A percentile compares a stretch with the other conserved stretches of the same genome.
phyloP scores from a whole-genome alignment of 2,113 vertebrate species.

The Myrmecophaga tridactyla region DNA sequence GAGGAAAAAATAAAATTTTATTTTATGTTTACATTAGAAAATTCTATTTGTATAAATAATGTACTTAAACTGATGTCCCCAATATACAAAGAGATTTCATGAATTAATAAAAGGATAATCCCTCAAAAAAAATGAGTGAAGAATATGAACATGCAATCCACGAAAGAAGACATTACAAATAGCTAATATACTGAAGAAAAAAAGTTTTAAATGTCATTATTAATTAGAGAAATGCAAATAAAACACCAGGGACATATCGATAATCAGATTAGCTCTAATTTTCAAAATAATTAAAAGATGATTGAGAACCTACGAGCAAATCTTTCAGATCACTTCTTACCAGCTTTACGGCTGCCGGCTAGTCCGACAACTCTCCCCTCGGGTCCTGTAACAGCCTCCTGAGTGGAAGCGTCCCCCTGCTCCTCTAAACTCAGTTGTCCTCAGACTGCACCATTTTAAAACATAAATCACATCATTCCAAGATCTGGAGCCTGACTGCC shows the following conservation, averaged over 20 bases:
- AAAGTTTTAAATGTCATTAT: not conserved
- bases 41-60: not conserved
- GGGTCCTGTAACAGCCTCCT: not conserved
- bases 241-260: not conserved
- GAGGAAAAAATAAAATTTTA: not conserved
- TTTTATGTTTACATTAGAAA: not conserved
- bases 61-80: not conserved
- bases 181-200: not conserved
- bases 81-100: not conserved
- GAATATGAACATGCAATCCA: not conserved
- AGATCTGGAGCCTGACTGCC: not conserved
- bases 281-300: not conserved
- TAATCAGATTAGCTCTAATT: not conserved
- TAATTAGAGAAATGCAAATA: not conserved
- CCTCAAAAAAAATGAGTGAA: not conserved
- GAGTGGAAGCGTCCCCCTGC: not conserved
- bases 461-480: not conserved
- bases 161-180: not conserved
- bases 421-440: not conserved
- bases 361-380: not conserved
- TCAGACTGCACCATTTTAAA: not conserved
- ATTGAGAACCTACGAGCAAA: not conserved
- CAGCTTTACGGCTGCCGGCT: too few relatives aligned
- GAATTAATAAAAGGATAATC: not conserved
- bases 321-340: not conserved